Base-by-base conservation (phyloP, 2,113 vertebrate species). In the cat (Felis catus) region DNA sequence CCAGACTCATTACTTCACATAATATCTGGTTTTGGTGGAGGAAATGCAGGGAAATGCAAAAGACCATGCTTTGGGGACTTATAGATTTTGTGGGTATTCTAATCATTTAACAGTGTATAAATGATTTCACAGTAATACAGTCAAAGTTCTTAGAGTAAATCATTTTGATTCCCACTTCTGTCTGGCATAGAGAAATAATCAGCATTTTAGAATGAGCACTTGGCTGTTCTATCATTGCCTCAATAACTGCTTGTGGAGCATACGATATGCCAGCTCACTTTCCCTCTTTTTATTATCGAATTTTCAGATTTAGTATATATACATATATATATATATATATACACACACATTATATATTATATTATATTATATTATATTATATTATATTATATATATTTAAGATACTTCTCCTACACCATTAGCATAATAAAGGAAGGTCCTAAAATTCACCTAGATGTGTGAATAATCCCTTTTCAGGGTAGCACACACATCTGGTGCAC, bases 91-190 rank as follows among this genome's bases (percentile, higher is more conserved):
- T 83, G 91, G 36, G 71, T 58, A 71, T 94, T 97, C 96, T 94
- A 71, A 93, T 94, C 76, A 91, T 58, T 97, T 94, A 91, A 39
- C 74, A 63, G n/a, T 36, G 48, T 81, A 11, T 73, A 95, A 97
- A 95, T 92, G 81, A 93, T 92, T 97, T 98, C 95, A 71, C 81
- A 58, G 76, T 58, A 79, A 88, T 92, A 70, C 21, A 89, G 92
- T 88, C 66, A 93, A 94, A 94, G 81, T 97, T 97, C 83, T 92
- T 48, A 73, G 88, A 95, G 80, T 91, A 87, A 95, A 95, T 92
- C 89, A 88, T 85, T 93, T 84, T 94, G 89, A 95, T 91, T 96
- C 36, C 92, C 89, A 88, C 81, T 96, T 90, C 93, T 95, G 33
- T 81, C 94, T 97, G 85, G 58, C 89, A 93, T 7, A 45, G 65